Conservation (phyloP, 2,113 vertebrate species). For the Trematomus loennbergii region DNA sequence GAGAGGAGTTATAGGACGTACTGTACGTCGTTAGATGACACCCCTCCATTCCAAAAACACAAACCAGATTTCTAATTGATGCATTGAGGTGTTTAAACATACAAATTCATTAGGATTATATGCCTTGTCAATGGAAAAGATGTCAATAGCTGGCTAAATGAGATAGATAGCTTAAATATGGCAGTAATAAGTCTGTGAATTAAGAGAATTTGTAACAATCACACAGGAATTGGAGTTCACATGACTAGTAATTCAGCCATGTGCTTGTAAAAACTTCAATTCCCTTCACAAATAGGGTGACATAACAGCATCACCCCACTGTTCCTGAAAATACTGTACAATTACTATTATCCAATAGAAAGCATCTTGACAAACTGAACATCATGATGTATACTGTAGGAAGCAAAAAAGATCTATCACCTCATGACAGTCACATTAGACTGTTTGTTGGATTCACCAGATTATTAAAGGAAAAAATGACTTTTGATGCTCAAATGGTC, state of each 20-base stretch:
- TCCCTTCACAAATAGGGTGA: constrained; percentile 5
- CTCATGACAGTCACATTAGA: background rate
- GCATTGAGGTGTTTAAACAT: constrained; percentile 54
- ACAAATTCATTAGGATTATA: constrained; percentile 43
- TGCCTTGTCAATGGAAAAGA: constrained; percentile 24
- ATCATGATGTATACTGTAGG: background rate
- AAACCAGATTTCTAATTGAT: constrained; percentile 12
- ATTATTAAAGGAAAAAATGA: background rate
- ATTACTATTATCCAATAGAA: constrained; percentile 10
- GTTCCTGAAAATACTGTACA: background rate
- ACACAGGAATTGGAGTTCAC: constrained; percentile 41
- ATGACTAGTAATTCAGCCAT: constrained; percentile 28
- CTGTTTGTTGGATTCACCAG: background rate
- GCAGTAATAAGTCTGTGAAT: background rate
- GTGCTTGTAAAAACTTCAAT: constrained; percentile 32
- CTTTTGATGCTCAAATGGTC: background rate
- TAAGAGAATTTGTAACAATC: background rate
- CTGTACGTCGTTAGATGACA: constrained; percentile 12
- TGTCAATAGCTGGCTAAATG: constrained; percentile 8
- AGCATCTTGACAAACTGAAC: constrained; percentile 12
- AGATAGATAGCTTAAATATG: constrained; percentile 11
- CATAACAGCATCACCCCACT: background rate
- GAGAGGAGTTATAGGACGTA: constrained; percentile 56
- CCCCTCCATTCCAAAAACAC: constrained; percentile 35
- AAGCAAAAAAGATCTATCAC: constrained; percentile 1